Conservation (phyloP, 2,113 vertebrate species). For the Corydoras maculifer region DNA sequence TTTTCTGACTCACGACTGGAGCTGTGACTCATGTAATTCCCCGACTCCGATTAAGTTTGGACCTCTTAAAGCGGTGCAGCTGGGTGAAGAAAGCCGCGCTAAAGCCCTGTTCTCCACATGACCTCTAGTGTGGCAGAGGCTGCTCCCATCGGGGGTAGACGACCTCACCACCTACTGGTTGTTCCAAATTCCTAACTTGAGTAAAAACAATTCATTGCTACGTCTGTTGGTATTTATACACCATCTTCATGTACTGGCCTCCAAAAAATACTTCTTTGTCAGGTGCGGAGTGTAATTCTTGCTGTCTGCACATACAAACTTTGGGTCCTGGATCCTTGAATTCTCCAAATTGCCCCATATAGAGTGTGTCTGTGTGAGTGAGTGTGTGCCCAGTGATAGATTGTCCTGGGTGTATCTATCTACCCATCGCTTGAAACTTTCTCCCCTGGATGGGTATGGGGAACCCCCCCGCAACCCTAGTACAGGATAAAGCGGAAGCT, state of each 20-base stretch:
- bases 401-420: no score
- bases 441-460: no score
- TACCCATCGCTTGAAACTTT: no score
- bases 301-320: no score
- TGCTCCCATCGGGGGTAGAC: not conserved
- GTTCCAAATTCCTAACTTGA: conserved; percentile 36
- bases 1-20: conserved; percentile 6
- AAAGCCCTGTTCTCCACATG: conserved; percentile 4
- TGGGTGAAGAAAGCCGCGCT: conserved; percentile 12
- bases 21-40: conserved; percentile 13
- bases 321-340: not conserved
- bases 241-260: not conserved
- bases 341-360: no score
- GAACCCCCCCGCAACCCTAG: no score
- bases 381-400: no score
- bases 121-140: not conserved
- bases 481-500: no score
- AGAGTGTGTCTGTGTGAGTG: no score
- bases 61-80: not conserved
- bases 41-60: conserved; percentile 16
- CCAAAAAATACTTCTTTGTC: no score
- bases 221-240: not conserved
- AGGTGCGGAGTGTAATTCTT: no score
- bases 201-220: not conserved
- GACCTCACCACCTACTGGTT: conserved; percentile 57